A percentile compares a stretch with the other conserved stretches of the same genome.
Conservation (phyloP, 2,888 invertebrate genomes). For the Megalurothrips usitatus region DNA sequence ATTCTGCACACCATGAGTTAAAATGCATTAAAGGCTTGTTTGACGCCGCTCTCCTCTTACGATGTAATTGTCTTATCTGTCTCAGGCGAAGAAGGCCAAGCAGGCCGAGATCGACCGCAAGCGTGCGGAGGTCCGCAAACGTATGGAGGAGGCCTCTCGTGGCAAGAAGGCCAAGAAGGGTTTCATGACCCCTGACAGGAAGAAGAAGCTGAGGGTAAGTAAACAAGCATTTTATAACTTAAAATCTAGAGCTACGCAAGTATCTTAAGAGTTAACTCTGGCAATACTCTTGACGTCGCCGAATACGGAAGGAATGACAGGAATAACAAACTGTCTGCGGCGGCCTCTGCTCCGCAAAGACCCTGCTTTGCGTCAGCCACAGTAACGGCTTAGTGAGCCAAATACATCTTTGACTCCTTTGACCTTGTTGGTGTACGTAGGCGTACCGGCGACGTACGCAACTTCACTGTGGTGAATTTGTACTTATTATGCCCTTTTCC, state of each 20-base stretch:
- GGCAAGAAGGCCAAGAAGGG: slow-evolving; percentile 99
- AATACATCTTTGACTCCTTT: no score
- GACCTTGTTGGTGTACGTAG: no score
- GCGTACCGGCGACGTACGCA: no score
- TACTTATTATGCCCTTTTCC: slow-evolving; percentile 30
- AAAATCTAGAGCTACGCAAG: no score
- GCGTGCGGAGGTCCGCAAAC: slow-evolving; percentile 97
- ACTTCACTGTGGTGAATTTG: slow-evolving; percentile 24
- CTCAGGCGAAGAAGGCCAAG: slow-evolving; percentile 93
- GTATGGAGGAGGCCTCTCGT: slow-evolving; percentile 97
- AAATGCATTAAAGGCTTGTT: slow-evolving; percentile 27
- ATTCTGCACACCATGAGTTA: no score
- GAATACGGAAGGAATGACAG: no score
- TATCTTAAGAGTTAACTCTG: no score
- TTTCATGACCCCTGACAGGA: slow-evolving; percentile 99
- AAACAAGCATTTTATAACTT: neutral
- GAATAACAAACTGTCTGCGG: no score
- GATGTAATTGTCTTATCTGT: slow-evolving; percentile 28
- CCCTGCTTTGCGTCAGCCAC: no score
- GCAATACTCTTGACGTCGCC: no score
- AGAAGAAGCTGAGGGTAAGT: slow-evolving; percentile 98
- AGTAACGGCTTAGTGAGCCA: no score
- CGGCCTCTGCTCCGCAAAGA: no score
- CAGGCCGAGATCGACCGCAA: slow-evolving; percentile 97
- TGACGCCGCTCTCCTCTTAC: slow-evolving; percentile 37